Base-by-base conservation (phyloP, 2,888 invertebrate species). In the Xylocampa areola region DNA sequence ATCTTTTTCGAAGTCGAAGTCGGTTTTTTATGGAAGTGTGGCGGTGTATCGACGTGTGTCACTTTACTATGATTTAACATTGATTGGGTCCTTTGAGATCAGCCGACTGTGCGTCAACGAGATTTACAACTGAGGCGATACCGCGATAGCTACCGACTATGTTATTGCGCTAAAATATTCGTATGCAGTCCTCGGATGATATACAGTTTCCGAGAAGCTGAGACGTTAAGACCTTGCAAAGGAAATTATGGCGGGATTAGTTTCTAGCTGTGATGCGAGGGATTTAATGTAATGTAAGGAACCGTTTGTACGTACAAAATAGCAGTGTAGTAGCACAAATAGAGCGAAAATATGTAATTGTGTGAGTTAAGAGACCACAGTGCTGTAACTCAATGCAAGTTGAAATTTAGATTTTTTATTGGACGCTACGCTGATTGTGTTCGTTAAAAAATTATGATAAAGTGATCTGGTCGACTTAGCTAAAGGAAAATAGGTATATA, bases 11-110 rank as follows among this genome's bases (percentile, higher is more conserved):
- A 80, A 83, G 85, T 82, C 77, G 78, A 71, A 62, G 73, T 81
- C 77, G 73, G 80, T 84, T 80, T 79, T 85, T 89, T 86, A 85
- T 81, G 65, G 74, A 76, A 77, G 72, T 79, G 72, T 60, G 60
- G 53, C 65, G 65, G 36, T 73, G 71, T 74, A 82, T 84, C 82
- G 82, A 86, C 85, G 82, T 82, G 79, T 87, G 88, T 87, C 87
- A 85, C 78, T 84, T 81, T 79, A 80, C 87, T 87, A 86, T 88
- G 88, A 90, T 91, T 90, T 88, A 89, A 87, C 87, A 87, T 88
- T 90, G 90, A 91, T 91, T 90, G 86, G 78, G 58, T 85, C 78
- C 87, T 91, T 91, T 91, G 89, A 89, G 79, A 43, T 54, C 60
- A 53, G 62, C 89, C 87, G 88, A 82, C 70, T 53, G 35, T 41